Percentiles rank a stretch among this genome's conserved stretches.
Evolutionary conservation across 2,113 vertebrate species (phyloP).

Genomic region (Turnix velox): DNA sequence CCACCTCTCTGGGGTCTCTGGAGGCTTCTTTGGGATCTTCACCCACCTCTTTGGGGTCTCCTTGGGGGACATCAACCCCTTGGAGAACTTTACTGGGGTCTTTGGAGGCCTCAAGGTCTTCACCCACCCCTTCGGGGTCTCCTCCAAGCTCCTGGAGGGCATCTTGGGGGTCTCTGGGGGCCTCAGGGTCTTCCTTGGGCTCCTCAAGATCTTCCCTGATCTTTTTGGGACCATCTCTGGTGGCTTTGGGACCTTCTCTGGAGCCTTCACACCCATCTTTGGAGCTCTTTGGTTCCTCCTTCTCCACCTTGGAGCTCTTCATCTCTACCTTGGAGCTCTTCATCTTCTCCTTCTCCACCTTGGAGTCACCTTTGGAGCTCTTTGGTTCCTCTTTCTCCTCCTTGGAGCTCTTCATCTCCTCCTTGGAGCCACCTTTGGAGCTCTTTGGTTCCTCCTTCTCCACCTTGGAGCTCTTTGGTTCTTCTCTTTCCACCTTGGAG

Average conservation of each 20-base stretch:
- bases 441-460: neutral
- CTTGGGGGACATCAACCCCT: rapidly evolving
- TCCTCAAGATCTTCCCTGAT: no score
- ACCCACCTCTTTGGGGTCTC: neutral
- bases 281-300: neutral
- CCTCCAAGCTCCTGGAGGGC: rapidly evolving
- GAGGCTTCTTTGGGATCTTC: neutral
- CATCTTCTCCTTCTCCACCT: no score
- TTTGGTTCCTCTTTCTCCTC: rapidly evolving
- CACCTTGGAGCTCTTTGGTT: rapidly evolving
- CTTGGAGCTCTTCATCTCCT: rapidly evolving
- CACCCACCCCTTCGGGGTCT: rapidly evolving
- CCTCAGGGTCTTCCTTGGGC: neutral
- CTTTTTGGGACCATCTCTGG: rapidly evolving
- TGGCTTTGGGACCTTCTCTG: neutral
- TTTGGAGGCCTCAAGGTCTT: neutral
- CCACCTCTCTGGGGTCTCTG: neutral
- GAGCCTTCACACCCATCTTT: no score
- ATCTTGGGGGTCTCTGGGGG: rapidly evolving
- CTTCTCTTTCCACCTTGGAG: neutral
- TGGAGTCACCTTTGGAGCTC: neutral
- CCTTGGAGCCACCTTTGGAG: neutral
- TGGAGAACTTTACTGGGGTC: no score
- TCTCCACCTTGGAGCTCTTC: neutral
- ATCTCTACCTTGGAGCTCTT: no score